Evolutionary conservation across 2,113 vertebrate genomes (phyloP).

Genomic region (Embiotoca jacksoni): DNA sequence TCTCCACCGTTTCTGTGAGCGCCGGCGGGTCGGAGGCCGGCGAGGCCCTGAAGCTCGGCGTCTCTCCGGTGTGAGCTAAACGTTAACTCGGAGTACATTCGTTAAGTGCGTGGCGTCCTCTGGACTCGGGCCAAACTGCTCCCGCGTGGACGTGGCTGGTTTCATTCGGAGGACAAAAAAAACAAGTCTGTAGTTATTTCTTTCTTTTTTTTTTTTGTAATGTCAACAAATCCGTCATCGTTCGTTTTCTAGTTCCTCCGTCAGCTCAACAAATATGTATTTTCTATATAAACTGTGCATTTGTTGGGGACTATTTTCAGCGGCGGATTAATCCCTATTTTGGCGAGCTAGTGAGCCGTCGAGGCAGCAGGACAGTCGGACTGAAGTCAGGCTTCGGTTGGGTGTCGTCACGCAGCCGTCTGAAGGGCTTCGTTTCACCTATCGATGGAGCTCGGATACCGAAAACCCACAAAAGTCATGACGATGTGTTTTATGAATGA

Average conservation of each 20-base stretch:
- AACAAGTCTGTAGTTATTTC: too few relatives aligned
- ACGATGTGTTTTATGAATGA: too few relatives aligned
- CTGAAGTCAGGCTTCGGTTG: not conserved
- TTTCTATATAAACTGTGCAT: too few relatives aligned
- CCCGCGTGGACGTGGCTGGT: not conserved
- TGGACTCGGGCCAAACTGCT: conserved; percentile 12
- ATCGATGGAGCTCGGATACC: too few relatives aligned
- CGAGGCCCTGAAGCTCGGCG: not conserved
- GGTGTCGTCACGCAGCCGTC: too few relatives aligned
- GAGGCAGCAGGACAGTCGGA: not conserved
- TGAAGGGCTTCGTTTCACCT: too few relatives aligned
- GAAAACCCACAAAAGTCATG: too few relatives aligned
- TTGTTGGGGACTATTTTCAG: not conserved
- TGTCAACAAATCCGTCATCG: too few relatives aligned
- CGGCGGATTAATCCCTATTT: not conserved
- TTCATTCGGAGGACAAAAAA: not conserved
- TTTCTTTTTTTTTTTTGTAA: too few relatives aligned
- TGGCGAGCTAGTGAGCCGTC: not conserved
- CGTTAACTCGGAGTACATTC: conserved; percentile 64
- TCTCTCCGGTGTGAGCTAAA: conserved; percentile 29
- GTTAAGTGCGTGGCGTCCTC: conserved; percentile 12
- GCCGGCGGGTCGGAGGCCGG: not conserved
- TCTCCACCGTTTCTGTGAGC: conserved; percentile 59
- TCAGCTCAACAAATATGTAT: too few relatives aligned
- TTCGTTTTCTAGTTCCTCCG: too few relatives aligned